Evolutionary conservation across 1,140 invertebrate genomes (phyloP), one percentile per base, ranked within the genome.

Genomic region (Artemia franciscana): DNA sequence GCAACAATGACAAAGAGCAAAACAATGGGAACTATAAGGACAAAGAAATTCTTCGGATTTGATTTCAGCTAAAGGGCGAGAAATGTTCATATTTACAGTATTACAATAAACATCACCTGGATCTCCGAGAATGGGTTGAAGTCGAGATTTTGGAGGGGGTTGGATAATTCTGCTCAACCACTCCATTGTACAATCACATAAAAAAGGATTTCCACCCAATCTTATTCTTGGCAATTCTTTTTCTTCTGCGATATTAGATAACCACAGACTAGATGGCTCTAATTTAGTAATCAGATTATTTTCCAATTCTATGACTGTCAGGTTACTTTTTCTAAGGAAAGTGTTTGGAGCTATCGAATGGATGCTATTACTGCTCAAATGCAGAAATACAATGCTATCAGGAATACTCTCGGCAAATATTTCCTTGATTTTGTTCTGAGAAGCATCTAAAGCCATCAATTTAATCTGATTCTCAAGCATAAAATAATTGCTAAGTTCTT

Each of bases 181-280:
- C 68, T 91, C 88, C 86, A 91, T 90, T 61, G 83, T 83, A 75
- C 89, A 92, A 69, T 92, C 87, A 71, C 88, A 92, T 67, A 87
- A 81, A 73, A 91, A 90, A 0, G 87, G 85, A 73, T 92, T 92
- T 1, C 86, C 86, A 57, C 86, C 86, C 58, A 91, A 77, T 70
- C 88, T 89, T 70, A 91, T 87, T 71, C 90, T 87, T 0, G 88
- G 87, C 26, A 69, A 78, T 27, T 82, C 80, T 12, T 77, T 63
- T 4, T 64, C 64, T 12, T 23, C 73, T 26, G 81, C 79, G 65
- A 86, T 81, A 5, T 80, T 79, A n/a, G 79, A 78, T 64, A 91
- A 73, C 26, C 85, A 76, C 62, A 91, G 74, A 63, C 87, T 82
- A 66, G 85, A 84, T 64, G 89, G 73, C 66, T 90, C 85, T 73